These are phyloP conservation scores for Abrostola tripartita DNA, from an alignment of 2,888 invertebrate genomes.

Conservation along the genomic window DNA sequence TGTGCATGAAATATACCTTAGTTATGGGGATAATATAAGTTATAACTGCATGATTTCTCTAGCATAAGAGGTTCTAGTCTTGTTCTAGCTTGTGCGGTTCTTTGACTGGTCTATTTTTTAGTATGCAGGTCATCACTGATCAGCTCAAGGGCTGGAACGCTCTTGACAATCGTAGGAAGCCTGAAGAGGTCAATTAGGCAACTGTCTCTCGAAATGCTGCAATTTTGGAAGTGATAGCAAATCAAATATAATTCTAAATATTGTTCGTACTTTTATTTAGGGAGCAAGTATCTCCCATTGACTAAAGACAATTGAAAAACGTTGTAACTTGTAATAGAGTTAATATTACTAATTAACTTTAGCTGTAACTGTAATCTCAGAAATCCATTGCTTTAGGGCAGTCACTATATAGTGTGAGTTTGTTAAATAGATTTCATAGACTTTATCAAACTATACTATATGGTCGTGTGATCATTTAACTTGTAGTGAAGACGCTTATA, in stretches of 20 bases:
- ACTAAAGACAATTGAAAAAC: too few species aligned
- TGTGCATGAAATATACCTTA: constrained; percentile 48
- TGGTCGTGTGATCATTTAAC: constrained; percentile 43
- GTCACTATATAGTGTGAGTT: constrained; percentile 32
- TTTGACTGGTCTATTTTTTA: too few species aligned
- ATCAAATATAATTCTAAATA: too few species aligned
- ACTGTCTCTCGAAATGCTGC: too few species aligned
- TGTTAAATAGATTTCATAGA: constrained; percentile 22
- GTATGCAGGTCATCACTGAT: too few species aligned
- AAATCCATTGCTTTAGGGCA: constrained; percentile 52
- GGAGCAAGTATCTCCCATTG: too few species aligned
- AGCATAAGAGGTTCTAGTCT: constrained; percentile 4
- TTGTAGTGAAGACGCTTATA: constrained; percentile 46
- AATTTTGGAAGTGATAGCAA: too few species aligned
- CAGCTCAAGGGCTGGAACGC: neutral
- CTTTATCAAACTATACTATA: constrained; percentile 30
- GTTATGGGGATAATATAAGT: constrained; percentile 1
- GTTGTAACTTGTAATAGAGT: neutral
- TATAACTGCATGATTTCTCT: constrained; percentile 18
- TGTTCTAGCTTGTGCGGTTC: too few species aligned
- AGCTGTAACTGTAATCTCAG: constrained; percentile 70
- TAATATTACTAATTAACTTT: constrained; percentile 15
- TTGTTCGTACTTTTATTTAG: too few species aligned
- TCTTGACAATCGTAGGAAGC: constrained; percentile 13
- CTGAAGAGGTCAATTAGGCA: too few species aligned